These are phyloP conservation scores for Caerostris extrusa DNA, from an alignment of 1,140 invertebrate genomes.

Conservation along the genomic window DNA sequence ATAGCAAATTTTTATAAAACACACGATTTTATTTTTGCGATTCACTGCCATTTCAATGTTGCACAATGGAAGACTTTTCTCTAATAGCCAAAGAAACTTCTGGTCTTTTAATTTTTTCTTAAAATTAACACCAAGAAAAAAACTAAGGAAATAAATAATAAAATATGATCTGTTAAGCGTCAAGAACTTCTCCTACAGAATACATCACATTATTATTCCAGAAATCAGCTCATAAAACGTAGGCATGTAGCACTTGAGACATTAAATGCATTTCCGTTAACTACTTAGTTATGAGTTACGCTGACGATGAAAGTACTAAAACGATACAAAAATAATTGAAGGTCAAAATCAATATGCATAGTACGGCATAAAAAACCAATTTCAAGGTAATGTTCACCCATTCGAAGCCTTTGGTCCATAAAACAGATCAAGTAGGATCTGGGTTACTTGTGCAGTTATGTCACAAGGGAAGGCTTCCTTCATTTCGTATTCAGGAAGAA, in stretches of 20 bases:
- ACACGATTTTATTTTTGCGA: no score
- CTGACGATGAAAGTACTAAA: neutral
- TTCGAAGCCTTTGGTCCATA: neutral
- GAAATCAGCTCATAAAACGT: neutral
- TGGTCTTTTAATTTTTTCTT: no score
- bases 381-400: slow-evolving; percentile 50
- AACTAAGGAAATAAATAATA: no score
- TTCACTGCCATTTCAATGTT: no score
- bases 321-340: slow-evolving; percentile 29
- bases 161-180: neutral
- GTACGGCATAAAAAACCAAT: slow-evolving; percentile 9
- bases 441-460: slow-evolving; percentile 63
- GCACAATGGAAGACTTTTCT: no score
- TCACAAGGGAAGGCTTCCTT: slow-evolving; percentile 13
- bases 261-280: slow-evolving; percentile 21
- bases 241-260: neutral
- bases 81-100: no score
- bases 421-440: slow-evolving; percentile 23
- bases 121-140: no score
- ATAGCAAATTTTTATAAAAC: no score
- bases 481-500: slow-evolving; percentile 10
- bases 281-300: neutral
- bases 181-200: neutral
- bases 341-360: slow-evolving; percentile 40
- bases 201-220: neutral